Percentiles rank a stretch among this genome's conserved stretches.
phyloP scores from a whole-genome alignment of 2,797 vertebrate genomes.

The Peromyscus attwateri region DNA sequence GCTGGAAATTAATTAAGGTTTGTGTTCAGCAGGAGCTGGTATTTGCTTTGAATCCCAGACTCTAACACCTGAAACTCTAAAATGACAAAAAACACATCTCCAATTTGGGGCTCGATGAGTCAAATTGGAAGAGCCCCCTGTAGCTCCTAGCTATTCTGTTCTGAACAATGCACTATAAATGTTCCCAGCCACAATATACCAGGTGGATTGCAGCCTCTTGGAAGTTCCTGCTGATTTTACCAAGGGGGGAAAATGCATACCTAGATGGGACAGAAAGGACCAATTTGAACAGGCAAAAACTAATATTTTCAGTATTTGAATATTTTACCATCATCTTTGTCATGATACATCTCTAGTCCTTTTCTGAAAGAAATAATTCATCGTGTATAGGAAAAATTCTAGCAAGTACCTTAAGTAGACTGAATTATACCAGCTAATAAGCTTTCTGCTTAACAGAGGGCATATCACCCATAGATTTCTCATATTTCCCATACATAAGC shows the following conservation, averaged over 20 bases:
- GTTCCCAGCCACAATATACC: slow-evolving; percentile 68
- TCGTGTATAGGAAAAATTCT: neutral
- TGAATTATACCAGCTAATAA: neutral
- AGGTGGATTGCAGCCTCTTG: slow-evolving; percentile 74
- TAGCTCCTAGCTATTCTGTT: slow-evolving; percentile 67
- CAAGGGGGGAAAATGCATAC: neutral
- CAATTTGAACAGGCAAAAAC: slow-evolving; percentile 22
- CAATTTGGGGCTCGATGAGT: slow-evolving; percentile 65
- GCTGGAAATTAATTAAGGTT: slow-evolving; percentile 71
- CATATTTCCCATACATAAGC: neutral
- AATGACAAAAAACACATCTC: slow-evolving; percentile 73
- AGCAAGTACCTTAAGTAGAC: neutral
- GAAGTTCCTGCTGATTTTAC: slow-evolving; percentile 73
- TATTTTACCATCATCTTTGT: slow-evolving; percentile 44
- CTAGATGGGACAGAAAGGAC: slow-evolving; percentile 63
- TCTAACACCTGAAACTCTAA: slow-evolving; percentile 64
- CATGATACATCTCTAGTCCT: neutral
- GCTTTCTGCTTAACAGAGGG: neutral
- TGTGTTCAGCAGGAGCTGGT: slow-evolving; percentile 39
- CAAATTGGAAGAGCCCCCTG: slow-evolving; percentile 72
- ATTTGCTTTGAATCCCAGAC: slow-evolving; percentile 74
- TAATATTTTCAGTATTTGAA: neutral
- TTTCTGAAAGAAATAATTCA: slow-evolving; percentile 34
- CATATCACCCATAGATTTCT: neutral
- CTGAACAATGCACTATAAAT: slow-evolving; percentile 83